Evolutionary conservation across 2,113 vertebrate species (phyloP), one percentile per base, ranked within the genome.

Genomic region (Uropsilus gracilis): DNA sequence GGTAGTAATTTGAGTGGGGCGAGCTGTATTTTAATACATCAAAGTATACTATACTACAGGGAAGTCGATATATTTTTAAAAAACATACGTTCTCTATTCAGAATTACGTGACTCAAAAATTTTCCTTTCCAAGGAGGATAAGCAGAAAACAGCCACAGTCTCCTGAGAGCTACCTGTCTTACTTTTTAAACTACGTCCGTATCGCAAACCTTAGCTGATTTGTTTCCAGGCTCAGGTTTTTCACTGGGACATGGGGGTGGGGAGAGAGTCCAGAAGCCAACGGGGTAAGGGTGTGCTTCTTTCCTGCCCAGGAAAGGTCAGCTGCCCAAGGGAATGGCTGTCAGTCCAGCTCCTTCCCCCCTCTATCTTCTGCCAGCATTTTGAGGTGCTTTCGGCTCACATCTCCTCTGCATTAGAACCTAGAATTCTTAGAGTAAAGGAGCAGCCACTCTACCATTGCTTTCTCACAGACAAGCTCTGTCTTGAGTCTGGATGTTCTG

Each of bases 21-120:
- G 22, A 85, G 76, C 73, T 97, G 59, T 72, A 81, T 97, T 96
- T 97, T 80, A 97, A 97, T 91, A 91, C 82, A 95, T 80, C 94
- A 63, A 95, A 95, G 80, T 85, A 96, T 75, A 94, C 80, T 77
- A 55, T 55, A 80, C 95, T 53, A 85, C 61, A 76, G 96, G 94
- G 96, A 95, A 96, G 73, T 22, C 0, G 8, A 88, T 64, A 28
- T 57, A 61, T 83, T 91, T 95, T 90, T 91, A 73, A 95, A 92
- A 97, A 86, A 61, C 84, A 76, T 50, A 76, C 48, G 26, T 46
- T 82, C 83, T 59, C 84, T 80, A 61, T 85, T 93, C 76, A 93
- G 57, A 95, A 75, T 68, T 72, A 57, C 39, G 78, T 63, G 63
- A 72, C 50, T 91, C 34, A 37, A 61, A 93, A 96, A 55, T 66